Base-by-base conservation (phyloP, 1,140 invertebrate genomes). In the Drosophila nigrodunni region DNA sequence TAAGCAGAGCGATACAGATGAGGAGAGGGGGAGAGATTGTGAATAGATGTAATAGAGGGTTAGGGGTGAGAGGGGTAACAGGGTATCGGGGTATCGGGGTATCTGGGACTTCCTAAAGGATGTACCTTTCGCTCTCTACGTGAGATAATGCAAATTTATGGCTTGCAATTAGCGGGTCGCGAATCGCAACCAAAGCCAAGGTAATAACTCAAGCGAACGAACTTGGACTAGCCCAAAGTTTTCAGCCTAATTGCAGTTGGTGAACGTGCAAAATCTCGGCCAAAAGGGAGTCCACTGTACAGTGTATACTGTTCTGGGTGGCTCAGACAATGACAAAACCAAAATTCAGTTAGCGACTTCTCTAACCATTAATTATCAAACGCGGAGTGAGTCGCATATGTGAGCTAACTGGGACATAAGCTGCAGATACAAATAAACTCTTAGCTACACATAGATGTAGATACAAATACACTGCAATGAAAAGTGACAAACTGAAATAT, bases 91-190 rank as follows among this genome's bases (percentile, higher is more conserved):
- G 25, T 25, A 30, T 2, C 10, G 43, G 10, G 41, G 25, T 25
- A 30, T 2, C 10, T 25, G 1, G 11, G 25, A 30, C 25, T 30
- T 2, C 39, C 7, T 30, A 54, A 46, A 49, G 64, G 55, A 70
- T 46, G 60, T 69, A 71, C 50, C 50, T 55, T 60, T 55, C 70
- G 66, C 47, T 69, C 46, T 41, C 61, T 88, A 88, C 83, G 85
- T 88, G 83, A 81, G 83, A 89, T 88, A 88, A 88, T 88, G 85
- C 80, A 88, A 83, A 88, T 88, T 88, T 88, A 88, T 88, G 80
- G 85, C 77, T 73, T 85, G 85, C 85, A 89, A 88, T 88, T 88
- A 88, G 83, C 83, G 74, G 81, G 59, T 77, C 80, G 83, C 77
- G 77, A 85, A 74, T 86, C 74, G 82, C 58, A 86, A 76, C 65